Percentiles rank a stretch among this genome's conserved stretches.
These are phyloP conservation scores for Ranitomeya imitator DNA, from an alignment of 2,113 vertebrate species.

Conservation along the genomic window DNA sequence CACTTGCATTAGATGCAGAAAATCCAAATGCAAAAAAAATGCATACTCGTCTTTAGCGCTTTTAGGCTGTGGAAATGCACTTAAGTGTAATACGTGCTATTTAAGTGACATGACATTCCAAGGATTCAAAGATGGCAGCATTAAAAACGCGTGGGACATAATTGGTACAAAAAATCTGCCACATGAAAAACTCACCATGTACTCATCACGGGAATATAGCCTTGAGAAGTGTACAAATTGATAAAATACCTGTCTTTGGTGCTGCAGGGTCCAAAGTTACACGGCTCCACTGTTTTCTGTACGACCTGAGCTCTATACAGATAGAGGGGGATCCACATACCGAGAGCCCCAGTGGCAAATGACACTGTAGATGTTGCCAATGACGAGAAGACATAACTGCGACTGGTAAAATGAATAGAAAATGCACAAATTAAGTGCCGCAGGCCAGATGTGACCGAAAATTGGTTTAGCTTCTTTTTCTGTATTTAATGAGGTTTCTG, in stretches of 20 bases:
- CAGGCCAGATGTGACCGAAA: neutral
- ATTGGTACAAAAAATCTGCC: too few relatives aligned
- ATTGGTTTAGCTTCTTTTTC: neutral
- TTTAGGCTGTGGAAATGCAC: too few relatives aligned
- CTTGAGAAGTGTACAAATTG: neutral
- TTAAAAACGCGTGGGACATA: too few relatives aligned
- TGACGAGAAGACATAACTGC: constrained; percentile 94
- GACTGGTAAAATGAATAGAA: constrained; percentile 70
- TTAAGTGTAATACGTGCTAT: too few relatives aligned
- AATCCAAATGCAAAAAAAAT: too few relatives aligned
- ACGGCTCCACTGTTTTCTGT: constrained; percentile 84
- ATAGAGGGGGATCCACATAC: constrained; percentile 94
- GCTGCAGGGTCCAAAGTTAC: constrained; percentile 80
- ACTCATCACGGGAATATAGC: too few relatives aligned
- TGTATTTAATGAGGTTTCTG: neutral
- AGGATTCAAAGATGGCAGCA: too few relatives aligned
- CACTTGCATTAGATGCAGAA: too few relatives aligned
- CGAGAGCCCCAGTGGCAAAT: constrained; percentile 93
- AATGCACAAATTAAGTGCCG: neutral
- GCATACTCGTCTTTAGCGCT: too few relatives aligned
- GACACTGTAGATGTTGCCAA: constrained; percentile 91
- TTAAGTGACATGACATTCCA: too few relatives aligned
- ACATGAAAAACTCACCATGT: too few relatives aligned
- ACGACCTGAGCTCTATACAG: constrained; percentile 90
- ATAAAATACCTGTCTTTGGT: constrained; percentile 87